These are phyloP conservation scores for Serranus cabrilla DNA, from an alignment of 2,797 vertebrate genomes.

Conservation along the genomic window DNA sequence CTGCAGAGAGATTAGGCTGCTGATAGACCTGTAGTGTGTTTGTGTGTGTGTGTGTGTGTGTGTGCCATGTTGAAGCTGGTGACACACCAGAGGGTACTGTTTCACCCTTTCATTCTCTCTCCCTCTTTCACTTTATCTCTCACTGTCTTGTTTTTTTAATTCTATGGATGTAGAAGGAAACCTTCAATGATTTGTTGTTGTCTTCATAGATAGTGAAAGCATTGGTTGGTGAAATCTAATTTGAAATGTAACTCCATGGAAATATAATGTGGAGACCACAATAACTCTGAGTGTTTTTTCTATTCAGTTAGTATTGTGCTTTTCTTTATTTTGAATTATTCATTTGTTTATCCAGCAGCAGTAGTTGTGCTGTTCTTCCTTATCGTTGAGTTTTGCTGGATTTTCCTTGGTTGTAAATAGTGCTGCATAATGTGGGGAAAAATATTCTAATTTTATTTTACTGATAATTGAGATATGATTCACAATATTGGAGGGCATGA, in stretches of 20 bases:
- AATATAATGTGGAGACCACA: neutral
- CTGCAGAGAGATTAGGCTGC: neutral
- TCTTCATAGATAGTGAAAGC: neutral
- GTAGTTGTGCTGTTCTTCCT: neutral
- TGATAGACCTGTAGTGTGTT: neutral
- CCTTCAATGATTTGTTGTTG: neutral
- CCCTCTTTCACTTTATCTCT: neutral
- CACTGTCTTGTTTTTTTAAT: neutral
- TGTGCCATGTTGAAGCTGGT: neutral
- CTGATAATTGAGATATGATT: too few species aligned
- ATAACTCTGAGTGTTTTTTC: neutral
- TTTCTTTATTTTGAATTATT: too few species aligned
- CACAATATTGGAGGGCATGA: too few species aligned
- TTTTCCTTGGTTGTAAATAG: neutral
- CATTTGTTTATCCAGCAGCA: neutral
- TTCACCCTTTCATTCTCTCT: neutral
- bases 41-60: neutral
- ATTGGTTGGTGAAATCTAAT: neutral
- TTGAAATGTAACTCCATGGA: neutral
- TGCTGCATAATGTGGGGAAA: too few species aligned
- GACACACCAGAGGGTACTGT: neutral
- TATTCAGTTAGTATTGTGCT: too few species aligned
- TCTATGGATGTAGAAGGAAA: neutral
- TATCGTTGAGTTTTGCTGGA: neutral
- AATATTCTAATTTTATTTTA: too few species aligned